phyloP scores from a whole-genome alignment of 1,140 invertebrate species.

The Pectinophora gossypiella region DNA sequence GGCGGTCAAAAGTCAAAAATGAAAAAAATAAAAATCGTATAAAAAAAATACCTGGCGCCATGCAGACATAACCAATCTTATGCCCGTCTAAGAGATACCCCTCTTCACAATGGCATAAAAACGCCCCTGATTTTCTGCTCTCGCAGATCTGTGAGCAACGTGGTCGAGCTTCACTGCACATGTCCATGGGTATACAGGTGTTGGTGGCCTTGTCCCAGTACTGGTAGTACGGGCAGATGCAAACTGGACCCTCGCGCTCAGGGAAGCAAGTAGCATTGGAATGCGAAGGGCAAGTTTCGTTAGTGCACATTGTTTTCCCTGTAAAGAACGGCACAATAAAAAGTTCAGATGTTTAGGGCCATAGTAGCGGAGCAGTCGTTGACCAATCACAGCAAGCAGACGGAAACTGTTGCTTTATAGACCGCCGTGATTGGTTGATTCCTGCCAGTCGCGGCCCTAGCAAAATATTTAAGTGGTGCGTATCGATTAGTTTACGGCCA shows the following conservation, averaged over 20 bases:
- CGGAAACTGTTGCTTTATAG: no score
- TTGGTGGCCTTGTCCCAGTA: conserved; percentile 42
- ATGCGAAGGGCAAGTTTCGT: conserved; percentile 54
- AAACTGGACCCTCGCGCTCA: conserved; percentile 49
- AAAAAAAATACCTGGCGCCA: conserved; percentile 76
- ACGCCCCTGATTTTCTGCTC: conserved; percentile 84
- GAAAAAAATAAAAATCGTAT: no score
- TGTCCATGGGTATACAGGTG: conserved; percentile 60
- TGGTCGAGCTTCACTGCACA: conserved; percentile 38
- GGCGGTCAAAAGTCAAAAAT: no score
- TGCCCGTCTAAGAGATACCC: conserved; percentile 77
- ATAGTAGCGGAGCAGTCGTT: no score
- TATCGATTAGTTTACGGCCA: no score
- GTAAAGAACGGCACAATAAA: conserved; percentile 3
- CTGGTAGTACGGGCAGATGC: conserved; percentile 82
- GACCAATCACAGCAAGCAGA: no score
- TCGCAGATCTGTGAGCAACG: conserved; percentile 89
- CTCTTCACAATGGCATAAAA: conserved; percentile 85
- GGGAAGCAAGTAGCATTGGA: conserved; percentile 62
- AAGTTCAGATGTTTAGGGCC: neutral
- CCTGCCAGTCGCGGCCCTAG: no score
- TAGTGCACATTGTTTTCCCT: conserved; percentile 54
- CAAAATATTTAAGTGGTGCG: no score
- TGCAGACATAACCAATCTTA: conserved; percentile 76
- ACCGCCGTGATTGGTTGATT: no score